Base-by-base conservation (phyloP, 53 echinoderm and acorn worm species). In the Holothuria scabra region DNA sequence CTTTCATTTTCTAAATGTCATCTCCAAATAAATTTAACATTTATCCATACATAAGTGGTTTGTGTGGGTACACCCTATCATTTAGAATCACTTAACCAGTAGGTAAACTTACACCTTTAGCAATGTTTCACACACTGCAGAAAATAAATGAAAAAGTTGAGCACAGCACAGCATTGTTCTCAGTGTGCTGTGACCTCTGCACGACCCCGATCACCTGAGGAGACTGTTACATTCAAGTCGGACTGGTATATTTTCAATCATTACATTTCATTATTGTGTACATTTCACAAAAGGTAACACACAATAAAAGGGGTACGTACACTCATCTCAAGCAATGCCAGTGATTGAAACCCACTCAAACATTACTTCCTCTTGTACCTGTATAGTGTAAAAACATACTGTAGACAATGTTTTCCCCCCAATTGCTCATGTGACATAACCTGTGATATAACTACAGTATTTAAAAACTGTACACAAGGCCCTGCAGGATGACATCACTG, bases 91-190 rank as follows among this genome's bases (percentile, higher is more conserved):
- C 72, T 72, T 72, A 44, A 41, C 4, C 46, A 14, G 16, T 46
- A 72, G 7, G 72, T 72, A 72, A 72, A 72, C 44, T 72, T 72
- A 72, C 72, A 72, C 72, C 72, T 48, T 41, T 8, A 41, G 41
- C 46, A 72, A 48, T 72, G 46, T 28, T 72, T 24, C 21, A 23
- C n/a, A 72, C 11, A 33, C 37, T 12, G 48, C 2, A 18, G 4
- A 28, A 8, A 26, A 3, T 46, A 72, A 22, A 13, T 1, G 18
- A 52, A 48, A 52, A 52, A 52, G 41, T 52, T 52, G 5, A 19
- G 44, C 72, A 72, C 48, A 72, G 48, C 46, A 72, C 23, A 14
- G 72, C 72, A 72, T 72, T 72, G 72, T 72, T 72, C 72, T 72
- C 44, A 9, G 21, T 52, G 23, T 28, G 10, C 19, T 8, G 25